Conservation (phyloP, 2,113 vertebrate species). For the Chloropsis hardwickii region DNA sequence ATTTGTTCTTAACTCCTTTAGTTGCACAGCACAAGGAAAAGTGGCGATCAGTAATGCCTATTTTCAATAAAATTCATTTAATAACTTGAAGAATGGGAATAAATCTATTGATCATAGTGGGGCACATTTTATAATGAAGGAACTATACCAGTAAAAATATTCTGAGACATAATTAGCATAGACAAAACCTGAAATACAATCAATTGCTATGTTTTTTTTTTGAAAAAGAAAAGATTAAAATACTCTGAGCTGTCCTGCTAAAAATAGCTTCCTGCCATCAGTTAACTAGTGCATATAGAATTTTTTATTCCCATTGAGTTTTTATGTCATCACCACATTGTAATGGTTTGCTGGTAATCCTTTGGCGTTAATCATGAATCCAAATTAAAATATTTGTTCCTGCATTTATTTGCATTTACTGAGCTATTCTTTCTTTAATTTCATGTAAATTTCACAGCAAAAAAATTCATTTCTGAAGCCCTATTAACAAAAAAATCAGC, state of each 20-base stretch:
- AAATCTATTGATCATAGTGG: neutral
- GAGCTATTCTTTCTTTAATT: constrained; percentile 73
- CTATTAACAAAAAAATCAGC: constrained; percentile 66
- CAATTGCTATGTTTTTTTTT: constrained; percentile 32
- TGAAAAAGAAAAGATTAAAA: constrained; percentile 56
- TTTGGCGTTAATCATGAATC: constrained; percentile 68
- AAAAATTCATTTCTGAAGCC: constrained; percentile 61
- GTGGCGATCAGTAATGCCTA: neutral
- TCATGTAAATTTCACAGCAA: constrained; percentile 73
- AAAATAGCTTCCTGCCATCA: constrained; percentile 69
- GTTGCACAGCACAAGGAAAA: neutral
- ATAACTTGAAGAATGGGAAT: constrained; percentile 18
- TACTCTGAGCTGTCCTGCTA: constrained; percentile 48
- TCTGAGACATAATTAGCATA: constrained; percentile 37
- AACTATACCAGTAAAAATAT: constrained; percentile 22
- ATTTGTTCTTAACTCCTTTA: neutral
- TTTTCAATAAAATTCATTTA: constrained; percentile 32
- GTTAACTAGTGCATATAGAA: constrained; percentile 47
- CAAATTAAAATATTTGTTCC: constrained; percentile 76
- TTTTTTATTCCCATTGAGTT: constrained; percentile 62
- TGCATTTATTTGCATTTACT: constrained; percentile 78
- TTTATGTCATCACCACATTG: constrained; percentile 69
- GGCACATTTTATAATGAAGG: neutral
- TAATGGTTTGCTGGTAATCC: constrained; percentile 68
- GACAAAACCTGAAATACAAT: constrained; percentile 55